A percentile compares a stretch with the other conserved stretches of the same genome.
Evolutionary conservation across 2,113 vertebrate genomes (phyloP).

Genomic region (Pungitius pungitius): DNA sequence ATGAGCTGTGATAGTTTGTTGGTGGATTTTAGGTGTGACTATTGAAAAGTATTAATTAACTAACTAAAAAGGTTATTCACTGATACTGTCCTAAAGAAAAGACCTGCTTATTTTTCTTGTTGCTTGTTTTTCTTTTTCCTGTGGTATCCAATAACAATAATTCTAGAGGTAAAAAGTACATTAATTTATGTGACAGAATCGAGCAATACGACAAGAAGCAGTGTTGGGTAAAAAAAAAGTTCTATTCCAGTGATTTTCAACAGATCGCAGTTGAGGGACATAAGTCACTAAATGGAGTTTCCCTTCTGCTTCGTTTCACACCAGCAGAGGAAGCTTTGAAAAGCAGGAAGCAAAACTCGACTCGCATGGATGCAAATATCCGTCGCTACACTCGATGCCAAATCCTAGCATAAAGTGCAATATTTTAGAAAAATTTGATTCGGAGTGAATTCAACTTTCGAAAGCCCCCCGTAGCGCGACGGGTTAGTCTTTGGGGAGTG

Average conservation of each 20-base stretch:
- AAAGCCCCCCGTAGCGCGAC: neutral
- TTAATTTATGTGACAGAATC: neutral
- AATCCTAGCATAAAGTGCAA: neutral
- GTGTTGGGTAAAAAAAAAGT: neutral
- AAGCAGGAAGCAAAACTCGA: conserved; percentile 74
- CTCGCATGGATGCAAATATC: conserved; percentile 8
- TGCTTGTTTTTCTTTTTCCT: neutral
- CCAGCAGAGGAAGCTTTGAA: conserved; percentile 67
- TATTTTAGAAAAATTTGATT: neutral
- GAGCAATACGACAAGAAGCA: neutral
- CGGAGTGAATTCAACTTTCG: neutral
- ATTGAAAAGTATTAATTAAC: neutral
- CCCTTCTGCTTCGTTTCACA: conserved; percentile 57
- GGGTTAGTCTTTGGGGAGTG: neutral
- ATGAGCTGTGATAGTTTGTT: neutral
- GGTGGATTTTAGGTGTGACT: neutral
- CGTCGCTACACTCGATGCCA: neutral
- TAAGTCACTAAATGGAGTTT: conserved; percentile 24
- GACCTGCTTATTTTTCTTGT: neutral
- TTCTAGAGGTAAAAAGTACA: neutral
- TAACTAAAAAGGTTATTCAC: neutral
- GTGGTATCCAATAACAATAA: neutral
- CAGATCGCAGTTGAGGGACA: neutral
- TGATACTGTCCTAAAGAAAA: neutral
- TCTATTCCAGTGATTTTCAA: neutral